phyloP scores from a whole-genome alignment of 2,888 invertebrate species.

The Diplolepis rosae region DNA sequence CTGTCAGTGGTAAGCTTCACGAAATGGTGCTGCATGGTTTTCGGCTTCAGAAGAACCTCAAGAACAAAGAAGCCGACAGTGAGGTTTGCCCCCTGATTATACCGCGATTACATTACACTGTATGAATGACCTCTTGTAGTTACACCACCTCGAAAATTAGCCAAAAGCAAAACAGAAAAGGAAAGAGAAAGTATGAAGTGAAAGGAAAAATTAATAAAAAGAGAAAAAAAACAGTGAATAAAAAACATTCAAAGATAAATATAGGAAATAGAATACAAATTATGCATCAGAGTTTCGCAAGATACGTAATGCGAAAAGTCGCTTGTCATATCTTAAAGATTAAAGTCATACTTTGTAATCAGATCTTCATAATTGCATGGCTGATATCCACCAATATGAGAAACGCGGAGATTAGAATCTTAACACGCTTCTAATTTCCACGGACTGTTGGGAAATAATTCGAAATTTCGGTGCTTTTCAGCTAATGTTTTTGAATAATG shows the following conservation, averaged over 20 bases:
- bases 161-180: background rate
- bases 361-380: background rate
- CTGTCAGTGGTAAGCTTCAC: slow-evolving; percentile 27
- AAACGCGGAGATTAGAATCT: no score
- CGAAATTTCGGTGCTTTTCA: no score
- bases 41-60: slow-evolving; percentile 19
- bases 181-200: background rate
- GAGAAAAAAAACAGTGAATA: background rate
- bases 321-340: background rate
- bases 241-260: background rate
- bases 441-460: no score
- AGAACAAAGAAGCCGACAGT: slow-evolving; percentile 25
- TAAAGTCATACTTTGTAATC: background rate
- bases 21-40: slow-evolving; percentile 21
- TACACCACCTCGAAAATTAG: background rate
- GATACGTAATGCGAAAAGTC: background rate
- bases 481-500: no score
- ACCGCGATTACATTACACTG: slow-evolving; percentile 21
- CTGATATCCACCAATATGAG: background rate
- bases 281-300: background rate
- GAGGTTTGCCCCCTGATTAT: slow-evolving; percentile 3
- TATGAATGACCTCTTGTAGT: slow-evolving; percentile 1
- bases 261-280: background rate
- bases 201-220: background rate
- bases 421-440: no score